Evolutionary conservation across 30 jellyfish, hydroid and myxozoan species (phyloP), one percentile per base, ranked within the genome.

Genomic region (Aurelia aurita): DNA sequence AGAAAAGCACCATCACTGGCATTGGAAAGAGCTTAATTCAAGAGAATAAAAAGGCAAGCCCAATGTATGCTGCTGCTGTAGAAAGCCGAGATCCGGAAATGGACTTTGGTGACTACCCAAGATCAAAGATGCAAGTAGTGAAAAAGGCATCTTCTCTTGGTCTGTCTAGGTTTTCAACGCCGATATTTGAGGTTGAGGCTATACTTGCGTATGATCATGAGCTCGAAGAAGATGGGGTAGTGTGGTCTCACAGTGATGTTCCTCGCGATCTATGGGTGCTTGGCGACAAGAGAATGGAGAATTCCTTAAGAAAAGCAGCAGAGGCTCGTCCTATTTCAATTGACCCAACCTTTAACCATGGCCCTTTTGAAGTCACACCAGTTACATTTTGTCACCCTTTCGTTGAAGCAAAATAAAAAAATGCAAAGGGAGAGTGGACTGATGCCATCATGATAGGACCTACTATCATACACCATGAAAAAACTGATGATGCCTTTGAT

Each of bases 231-330:
- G 39, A 62, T 18, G 43, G 74, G 32, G 32, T 62, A 15, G 32
- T 62, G 3, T 62, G 74, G 74, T 7, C 32, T 62, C 74, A 62
- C 32, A 1, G 74, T 62, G 74, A 62, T 39, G 32, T 62, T 62
- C 74, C 74, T 62, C 74, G 19, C 19, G 74, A 62, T 25, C 32
- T 62, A 62, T 62, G 74, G 74, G 74, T 62, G 19, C 29, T 62
- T 15, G 74, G 74, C 27, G 32, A 29, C 45, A 62, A n/a, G 32
- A 26, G 32, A 25, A 62, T 62, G 74, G 32, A 62, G 39, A 26
- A 20, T 25, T 15, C 19, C 9, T 25, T 62, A 62, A 62, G 20
- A 20, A 19, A n/a, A 9, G 74, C 74, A 0, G 32, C 74, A 19
- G 39, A 14, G 5, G 74, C 9, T 62, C 39, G 5, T 19, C 74